Percentiles rank a stretch among this genome's conserved stretches.
Conservation (phyloP, 2,797 vertebrate genomes). For the Spheniscus humboldti region DNA sequence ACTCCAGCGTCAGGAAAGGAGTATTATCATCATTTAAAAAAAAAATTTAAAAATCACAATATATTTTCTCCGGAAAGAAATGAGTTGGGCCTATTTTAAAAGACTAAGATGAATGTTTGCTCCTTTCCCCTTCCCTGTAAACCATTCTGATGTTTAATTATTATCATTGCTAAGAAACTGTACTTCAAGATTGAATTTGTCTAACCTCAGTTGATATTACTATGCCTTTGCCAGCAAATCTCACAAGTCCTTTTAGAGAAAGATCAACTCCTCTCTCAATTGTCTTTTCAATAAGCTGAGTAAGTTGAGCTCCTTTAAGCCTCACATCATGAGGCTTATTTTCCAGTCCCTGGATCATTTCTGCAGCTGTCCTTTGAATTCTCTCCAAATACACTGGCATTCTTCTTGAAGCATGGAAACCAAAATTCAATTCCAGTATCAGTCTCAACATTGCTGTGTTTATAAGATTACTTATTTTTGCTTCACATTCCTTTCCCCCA, state of each 20-base stretch:
- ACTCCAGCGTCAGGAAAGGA: neutral
- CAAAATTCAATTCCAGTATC: constrained; percentile 42
- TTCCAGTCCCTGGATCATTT: constrained; percentile 62
- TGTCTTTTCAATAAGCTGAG: constrained; percentile 57
- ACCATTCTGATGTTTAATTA: neutral
- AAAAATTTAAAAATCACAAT: neutral
- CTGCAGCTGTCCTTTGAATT: constrained; percentile 62
- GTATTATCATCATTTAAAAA: neutral
- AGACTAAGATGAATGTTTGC: neutral
- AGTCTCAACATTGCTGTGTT: constrained; percentile 4
- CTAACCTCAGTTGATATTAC: constrained; percentile 16
- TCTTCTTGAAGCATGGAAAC: constrained; percentile 48
- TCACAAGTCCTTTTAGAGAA: constrained; percentile 39
- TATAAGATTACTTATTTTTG: constrained; percentile 45
- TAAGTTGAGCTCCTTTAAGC: constrained; percentile 63
- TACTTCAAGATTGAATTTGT: constrained; percentile 4
- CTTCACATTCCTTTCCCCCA: neutral
- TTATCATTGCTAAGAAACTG: neutral
- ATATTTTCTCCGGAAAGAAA: neutral
- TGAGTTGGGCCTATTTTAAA: neutral
- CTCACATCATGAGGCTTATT: constrained; percentile 56
- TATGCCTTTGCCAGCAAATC: constrained; percentile 48
- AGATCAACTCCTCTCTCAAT: constrained; percentile 36
- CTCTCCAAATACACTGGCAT: constrained; percentile 54
- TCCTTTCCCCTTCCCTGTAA: neutral